Evolutionary conservation across 1,140 invertebrate species (phyloP).

Genomic region (Glomeris maerens): DNA sequence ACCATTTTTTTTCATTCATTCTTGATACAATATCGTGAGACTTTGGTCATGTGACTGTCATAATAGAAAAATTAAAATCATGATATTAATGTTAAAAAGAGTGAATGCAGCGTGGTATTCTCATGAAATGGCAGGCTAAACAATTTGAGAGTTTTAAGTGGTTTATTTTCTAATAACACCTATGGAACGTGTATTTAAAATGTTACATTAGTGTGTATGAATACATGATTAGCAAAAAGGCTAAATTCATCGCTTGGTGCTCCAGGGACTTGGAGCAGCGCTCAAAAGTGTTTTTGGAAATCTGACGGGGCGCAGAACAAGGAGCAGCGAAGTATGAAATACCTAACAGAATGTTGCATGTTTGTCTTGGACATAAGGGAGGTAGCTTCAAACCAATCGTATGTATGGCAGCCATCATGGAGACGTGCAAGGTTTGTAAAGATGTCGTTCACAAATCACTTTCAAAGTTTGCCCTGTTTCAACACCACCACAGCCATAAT

Average conservation of each 20-base stretch:
- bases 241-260: neutral
- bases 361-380: no score
- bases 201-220: neutral
- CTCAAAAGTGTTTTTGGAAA: slow-evolving; percentile 60
- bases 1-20: no score
- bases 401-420: no score
- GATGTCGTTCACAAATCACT: no score
- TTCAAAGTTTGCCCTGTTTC: no score
- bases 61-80: no score
- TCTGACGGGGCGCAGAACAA: slow-evolving; percentile 50
- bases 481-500: no score
- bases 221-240: neutral
- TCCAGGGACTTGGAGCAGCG: slow-evolving; percentile 38
- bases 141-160: no score
- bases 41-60: no score
- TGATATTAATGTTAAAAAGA: neutral
- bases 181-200: neutral
- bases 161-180: neutral
- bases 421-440: no score
- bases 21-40: no score
- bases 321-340: slow-evolving; percentile 56
- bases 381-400: no score
- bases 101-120: neutral
- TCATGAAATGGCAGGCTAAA: neutral
- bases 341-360: neutral